Evolutionary conservation across 2,797 vertebrate species (phyloP).

Genomic region (Trachurus trachurus): DNA sequence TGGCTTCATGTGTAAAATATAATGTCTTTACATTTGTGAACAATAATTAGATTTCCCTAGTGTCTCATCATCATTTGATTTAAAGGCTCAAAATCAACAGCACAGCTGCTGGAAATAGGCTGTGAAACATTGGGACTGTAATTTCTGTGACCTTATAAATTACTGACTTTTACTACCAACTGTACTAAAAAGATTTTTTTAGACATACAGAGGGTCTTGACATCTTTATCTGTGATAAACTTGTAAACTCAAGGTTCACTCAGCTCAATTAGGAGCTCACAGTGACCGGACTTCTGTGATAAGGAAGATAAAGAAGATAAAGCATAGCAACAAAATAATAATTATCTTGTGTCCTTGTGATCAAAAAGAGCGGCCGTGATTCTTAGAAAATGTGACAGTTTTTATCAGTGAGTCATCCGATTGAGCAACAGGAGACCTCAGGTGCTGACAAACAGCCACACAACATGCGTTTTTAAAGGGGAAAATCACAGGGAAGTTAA

Average conservation of each 20-base stretch:
- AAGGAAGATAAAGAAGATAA: conserved; percentile 6
- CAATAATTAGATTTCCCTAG: no score
- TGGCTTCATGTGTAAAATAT: no score
- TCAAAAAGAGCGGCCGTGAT: not conserved
- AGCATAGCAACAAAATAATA: conserved; percentile 9
- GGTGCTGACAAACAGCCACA: not conserved
- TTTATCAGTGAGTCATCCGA: conserved; percentile 42
- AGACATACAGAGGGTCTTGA: not conserved
- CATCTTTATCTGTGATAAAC: not conserved
- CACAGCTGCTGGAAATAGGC: no score
- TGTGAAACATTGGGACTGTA: no score
- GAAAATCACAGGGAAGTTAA: not conserved
- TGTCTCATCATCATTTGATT: no score
- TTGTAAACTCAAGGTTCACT: conserved; percentile 2
- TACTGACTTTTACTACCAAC: no score
- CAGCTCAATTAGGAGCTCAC: not conserved
- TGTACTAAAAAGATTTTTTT: not conserved
- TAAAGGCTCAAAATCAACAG: no score
- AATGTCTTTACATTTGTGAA: no score
- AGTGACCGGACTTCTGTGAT: conserved; percentile 10
- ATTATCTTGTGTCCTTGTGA: conserved; percentile 13
- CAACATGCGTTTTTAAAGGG: not conserved
- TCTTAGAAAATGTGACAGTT: conserved; percentile 4
- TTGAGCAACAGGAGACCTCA: conserved; percentile 13
- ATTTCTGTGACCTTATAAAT: no score